Base-by-base conservation (phyloP, 2,113 vertebrate genomes). In the Sprattus sprattus region DNA sequence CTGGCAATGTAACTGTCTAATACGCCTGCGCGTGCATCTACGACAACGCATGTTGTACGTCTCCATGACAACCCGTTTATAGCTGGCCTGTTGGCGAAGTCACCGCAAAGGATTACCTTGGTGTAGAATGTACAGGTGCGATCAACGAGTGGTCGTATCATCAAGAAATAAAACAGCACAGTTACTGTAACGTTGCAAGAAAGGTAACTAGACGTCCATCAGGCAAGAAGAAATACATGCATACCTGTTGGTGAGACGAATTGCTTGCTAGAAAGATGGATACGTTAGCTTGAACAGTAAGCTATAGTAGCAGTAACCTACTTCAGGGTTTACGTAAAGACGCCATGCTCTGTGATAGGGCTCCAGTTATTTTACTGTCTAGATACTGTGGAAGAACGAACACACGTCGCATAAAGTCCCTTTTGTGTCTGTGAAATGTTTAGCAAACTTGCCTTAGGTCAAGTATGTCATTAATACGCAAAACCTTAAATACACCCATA, bases 41-140 rank as follows among this genome's bases (percentile, higher is more conserved):
- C 82, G 28, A 84, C 88, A 88, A 88, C 88, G 87, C 88, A 85
- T 94, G 94, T 95, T 94, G 90, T 93, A 7, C 57, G 91, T 95
- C 92, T 92, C 94, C 84, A 94, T 95, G 93, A 60, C 93, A 91
- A 96, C 94, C 75, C 28, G 86, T 89, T 84, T 93, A 94, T 93
- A 92, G 2, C 86, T 83, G 67, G 89, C 46, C 83, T 81, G 86
- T 85, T 86, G 89, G 60, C 44, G 89, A 87, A 78, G 81, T 16
- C 85, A 85, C 3, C 49, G 25, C 18, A 82, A 87, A 86, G 91
- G 93, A 93, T 94, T 94, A 95, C 89, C 90, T n/a, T 39, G 82
- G 28, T 82, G 82, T 54, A 57, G 81, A 75, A 84, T 32, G 83
- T 87, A 85, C 92, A 90, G 90, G 90, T 89, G 90, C 71, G 81